Percentiles rank a stretch among this genome's conserved stretches.
Evolutionary conservation across 2,113 vertebrate species (phyloP).

Genomic region (Melanerpes formicivorus): DNA sequence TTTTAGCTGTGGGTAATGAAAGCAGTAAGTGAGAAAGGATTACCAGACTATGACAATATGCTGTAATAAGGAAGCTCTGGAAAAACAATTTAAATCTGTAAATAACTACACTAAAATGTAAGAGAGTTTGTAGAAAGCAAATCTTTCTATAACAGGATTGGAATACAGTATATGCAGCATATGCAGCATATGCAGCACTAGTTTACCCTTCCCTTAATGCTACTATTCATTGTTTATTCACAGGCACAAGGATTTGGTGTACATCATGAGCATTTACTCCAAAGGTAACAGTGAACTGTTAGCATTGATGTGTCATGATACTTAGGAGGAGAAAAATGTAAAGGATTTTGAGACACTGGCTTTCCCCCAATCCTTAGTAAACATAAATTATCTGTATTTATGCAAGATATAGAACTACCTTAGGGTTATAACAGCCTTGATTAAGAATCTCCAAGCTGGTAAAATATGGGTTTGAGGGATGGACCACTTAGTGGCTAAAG

Average conservation of each 20-base stretch:
- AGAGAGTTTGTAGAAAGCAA: background rate
- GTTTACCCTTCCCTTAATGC: background rate
- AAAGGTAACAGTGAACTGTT: conserved; percentile 45
- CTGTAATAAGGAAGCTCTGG: background rate
- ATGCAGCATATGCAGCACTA: background rate
- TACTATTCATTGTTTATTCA: background rate
- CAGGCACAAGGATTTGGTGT: background rate
- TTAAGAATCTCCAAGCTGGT: background rate
- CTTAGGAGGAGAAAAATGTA: background rate
- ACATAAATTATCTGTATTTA: background rate
- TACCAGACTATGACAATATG: background rate
- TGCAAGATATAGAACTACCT: background rate
- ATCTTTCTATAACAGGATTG: background rate
- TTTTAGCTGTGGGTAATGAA: background rate
- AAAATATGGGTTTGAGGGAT: too few species aligned
- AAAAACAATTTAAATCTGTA: background rate
- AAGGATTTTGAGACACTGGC: background rate
- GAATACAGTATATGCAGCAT: accelerated
- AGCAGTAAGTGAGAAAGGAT: background rate
- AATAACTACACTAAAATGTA: background rate
- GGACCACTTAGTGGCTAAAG: too few species aligned
- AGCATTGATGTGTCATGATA: background rate
- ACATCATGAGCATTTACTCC: background rate
- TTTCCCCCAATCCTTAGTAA: background rate
- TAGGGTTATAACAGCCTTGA: background rate